phyloP scores from a whole-genome alignment of 2,113 vertebrate genomes.

The Terrapene triunguis region DNA sequence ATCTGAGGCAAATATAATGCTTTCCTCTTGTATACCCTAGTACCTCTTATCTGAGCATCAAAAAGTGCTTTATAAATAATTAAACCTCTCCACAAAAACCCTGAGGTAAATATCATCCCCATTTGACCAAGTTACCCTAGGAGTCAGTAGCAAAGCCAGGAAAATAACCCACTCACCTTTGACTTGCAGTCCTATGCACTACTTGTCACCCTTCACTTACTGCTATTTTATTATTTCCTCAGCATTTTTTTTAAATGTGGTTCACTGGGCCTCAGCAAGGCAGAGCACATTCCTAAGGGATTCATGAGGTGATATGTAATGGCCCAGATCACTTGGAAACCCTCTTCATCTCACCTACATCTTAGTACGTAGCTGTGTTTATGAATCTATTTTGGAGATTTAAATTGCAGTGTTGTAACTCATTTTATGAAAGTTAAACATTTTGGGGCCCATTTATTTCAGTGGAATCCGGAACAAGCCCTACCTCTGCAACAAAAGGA shows the following conservation, averaged over 20 bases:
- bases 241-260: background rate
- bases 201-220: background rate
- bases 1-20: background rate
- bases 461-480: background rate
- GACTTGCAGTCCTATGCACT: background rate
- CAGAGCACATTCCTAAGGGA: background rate
- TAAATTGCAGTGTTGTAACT: background rate
- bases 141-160: rapidly evolving
- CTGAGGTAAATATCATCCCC: background rate
- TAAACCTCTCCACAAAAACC: background rate
- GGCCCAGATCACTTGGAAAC: background rate
- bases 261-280: background rate
- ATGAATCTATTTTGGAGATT: background rate
- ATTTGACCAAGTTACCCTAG: background rate
- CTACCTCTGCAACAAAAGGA: slow-evolving; percentile 7
- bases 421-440: background rate
- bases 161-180: background rate
- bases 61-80: background rate
- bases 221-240: background rate
- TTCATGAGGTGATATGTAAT: background rate
- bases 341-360: background rate
- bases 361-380: background rate
- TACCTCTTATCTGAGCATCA: background rate
- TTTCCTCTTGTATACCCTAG: background rate
- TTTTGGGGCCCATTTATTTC: background rate